These are phyloP conservation scores for Drosophila kohkoa DNA, from an alignment of 1,140 invertebrate species.

Conservation along the genomic window DNA sequence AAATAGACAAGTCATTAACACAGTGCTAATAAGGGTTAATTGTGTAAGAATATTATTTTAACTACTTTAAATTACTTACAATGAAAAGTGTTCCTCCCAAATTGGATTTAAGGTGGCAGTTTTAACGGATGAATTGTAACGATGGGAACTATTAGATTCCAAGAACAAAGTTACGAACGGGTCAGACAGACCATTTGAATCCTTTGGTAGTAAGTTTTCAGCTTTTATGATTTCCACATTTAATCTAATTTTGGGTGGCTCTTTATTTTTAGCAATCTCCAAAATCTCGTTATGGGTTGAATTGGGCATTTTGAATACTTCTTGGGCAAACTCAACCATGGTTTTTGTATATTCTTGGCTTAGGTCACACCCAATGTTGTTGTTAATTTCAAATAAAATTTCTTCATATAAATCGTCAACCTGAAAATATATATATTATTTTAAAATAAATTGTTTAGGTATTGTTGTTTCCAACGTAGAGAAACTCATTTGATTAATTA, in stretches of 20 bases:
- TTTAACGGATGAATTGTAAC: slow-evolving; percentile 96
- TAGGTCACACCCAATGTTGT: slow-evolving; percentile 94
- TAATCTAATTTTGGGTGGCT: slow-evolving; percentile 95
- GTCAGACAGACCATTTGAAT: slow-evolving; percentile 98
- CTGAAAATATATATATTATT: slow-evolving; percentile 84
- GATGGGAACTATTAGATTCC: slow-evolving; percentile 90
- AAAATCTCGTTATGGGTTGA: slow-evolving; percentile 90
- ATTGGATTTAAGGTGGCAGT: slow-evolving; percentile 93
- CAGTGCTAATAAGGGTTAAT: too few species aligned
- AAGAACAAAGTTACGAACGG: slow-evolving; percentile 96
- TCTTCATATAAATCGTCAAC: slow-evolving; percentile 96
- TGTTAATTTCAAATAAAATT: slow-evolving; percentile 95
- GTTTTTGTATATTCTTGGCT: slow-evolving; percentile 89
- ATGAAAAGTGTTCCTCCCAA: slow-evolving; percentile 98
- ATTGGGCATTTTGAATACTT: slow-evolving; percentile 94
- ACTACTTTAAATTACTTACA: slow-evolving; percentile 89
- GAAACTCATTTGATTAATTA: too few species aligned
- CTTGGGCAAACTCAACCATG: slow-evolving; percentile 93
- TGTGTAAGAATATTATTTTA: not conserved
- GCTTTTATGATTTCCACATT: slow-evolving; percentile 97
- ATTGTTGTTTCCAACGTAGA: too few species aligned
- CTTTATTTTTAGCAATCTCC: slow-evolving; percentile 89
- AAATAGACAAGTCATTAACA: too few species aligned
- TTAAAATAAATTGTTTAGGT: too few species aligned
- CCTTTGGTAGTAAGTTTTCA: slow-evolving; percentile 96